Conservation (phyloP, 2,888 invertebrate species). For the Athalia circularis region DNA sequence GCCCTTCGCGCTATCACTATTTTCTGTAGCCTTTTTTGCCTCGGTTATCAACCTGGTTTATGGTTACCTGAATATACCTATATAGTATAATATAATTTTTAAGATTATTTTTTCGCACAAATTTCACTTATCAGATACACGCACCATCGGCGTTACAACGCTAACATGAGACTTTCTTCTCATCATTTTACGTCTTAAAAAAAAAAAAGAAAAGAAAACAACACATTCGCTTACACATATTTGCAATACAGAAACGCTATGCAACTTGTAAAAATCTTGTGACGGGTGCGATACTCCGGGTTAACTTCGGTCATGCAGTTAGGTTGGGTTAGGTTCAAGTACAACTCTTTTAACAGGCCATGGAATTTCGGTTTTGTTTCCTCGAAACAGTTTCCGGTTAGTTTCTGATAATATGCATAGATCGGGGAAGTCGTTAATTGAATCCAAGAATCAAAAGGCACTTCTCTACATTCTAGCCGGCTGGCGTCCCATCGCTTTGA, state of each 20-base stretch:
- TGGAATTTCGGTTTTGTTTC: conserved; percentile 17
- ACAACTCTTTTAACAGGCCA: not conserved
- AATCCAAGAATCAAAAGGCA: conserved; percentile 8
- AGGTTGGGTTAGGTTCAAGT: not conserved
- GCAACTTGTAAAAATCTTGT: not conserved
- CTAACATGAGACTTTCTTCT: not conserved
- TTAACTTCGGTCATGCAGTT: not conserved
- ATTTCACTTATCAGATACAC: not conserved
- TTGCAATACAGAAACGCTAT: not conserved
- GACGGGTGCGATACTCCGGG: not conserved
- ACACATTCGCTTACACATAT: not conserved
- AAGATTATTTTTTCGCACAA: conserved; percentile 15
- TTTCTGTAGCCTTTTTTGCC: not conserved
- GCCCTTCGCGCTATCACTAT: conserved; percentile 1
- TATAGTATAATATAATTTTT: conserved; percentile 6
- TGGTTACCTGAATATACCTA: not conserved
- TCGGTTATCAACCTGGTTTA: not conserved
- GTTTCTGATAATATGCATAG: not conserved
- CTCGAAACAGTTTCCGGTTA: not conserved
- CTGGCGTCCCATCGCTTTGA: conserved; percentile 11
- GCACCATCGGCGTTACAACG: not conserved
- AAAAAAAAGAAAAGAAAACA: too few relatives aligned
- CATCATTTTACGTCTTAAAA: too few relatives aligned
- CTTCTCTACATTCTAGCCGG: not conserved
- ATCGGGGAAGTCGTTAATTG: not conserved